phyloP scores from a whole-genome alignment of 1,140 invertebrate genomes.

The Sycobia sp. region DNA sequence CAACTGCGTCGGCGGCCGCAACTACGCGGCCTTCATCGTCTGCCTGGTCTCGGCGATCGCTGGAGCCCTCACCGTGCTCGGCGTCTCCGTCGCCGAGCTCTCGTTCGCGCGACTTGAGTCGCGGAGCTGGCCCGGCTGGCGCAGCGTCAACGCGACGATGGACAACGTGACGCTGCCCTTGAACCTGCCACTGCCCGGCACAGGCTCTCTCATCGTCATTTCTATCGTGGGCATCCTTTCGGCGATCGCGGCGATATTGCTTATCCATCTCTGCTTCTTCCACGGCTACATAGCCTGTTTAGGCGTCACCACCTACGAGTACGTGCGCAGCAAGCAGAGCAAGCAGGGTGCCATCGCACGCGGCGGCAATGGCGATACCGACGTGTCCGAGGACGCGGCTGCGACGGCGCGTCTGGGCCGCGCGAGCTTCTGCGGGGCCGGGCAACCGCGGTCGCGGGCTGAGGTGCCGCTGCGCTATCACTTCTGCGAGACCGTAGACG shows the following conservation, averaged over 20 bases:
- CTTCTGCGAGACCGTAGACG: slow-evolving; percentile 38
- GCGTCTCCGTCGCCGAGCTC: slow-evolving; percentile 72
- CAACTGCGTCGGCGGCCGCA: slow-evolving; percentile 90
- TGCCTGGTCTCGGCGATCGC: slow-evolving; percentile 84
- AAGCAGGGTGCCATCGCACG: slow-evolving; percentile 18
- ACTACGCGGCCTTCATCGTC: slow-evolving; percentile 86
- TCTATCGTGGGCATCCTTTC: slow-evolving; percentile 72
- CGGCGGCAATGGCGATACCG: not conserved
- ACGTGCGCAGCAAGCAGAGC: slow-evolving; percentile 70
- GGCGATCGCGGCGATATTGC: slow-evolving; percentile 75
- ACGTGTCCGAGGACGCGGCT: not conserved
- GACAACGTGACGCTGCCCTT: slow-evolving; percentile 56
- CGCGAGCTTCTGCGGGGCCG: not conserved
- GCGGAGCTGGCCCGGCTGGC: no score
- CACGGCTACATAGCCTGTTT: slow-evolving; percentile 85
- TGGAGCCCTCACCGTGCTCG: slow-evolving; percentile 72
- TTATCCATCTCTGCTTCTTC: slow-evolving; percentile 88
- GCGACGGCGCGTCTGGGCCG: not conserved
- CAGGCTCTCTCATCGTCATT: slow-evolving; percentile 69
- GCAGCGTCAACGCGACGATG: slow-evolving; percentile 45
- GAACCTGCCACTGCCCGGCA: slow-evolving; percentile 61
- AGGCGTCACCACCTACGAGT: slow-evolving; percentile 89
- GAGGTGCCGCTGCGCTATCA: slow-evolving; percentile 33
- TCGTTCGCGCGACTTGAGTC: slow-evolving; percentile 39
- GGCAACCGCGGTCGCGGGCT: not conserved